Base-by-base conservation (phyloP, 1,140 invertebrate genomes). In the Pseudomyrmex cubaensis region DNA sequence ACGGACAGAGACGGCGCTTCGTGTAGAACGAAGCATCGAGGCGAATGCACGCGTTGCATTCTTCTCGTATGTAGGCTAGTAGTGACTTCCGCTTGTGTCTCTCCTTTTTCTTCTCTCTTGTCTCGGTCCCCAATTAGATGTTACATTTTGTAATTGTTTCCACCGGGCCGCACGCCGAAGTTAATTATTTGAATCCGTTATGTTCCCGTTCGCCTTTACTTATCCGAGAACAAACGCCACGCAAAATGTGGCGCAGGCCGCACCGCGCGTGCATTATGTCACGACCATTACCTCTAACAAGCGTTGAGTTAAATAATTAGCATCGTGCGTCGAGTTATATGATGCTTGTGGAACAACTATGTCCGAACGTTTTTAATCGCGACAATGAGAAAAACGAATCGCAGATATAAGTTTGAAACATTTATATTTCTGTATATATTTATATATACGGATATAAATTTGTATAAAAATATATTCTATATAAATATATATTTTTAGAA, bases 121-220 rank as follows among this genome's bases (percentile, higher is more conserved):
- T 57, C 15, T 48, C 10, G 1, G 54, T 22, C 67, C 72, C 67
- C 77, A 90, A 87, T 89, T 90, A 90, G 56, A 76, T 57, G 75
- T 73, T 63, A 77, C 72, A 86, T 87, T 90, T 87, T 85, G 87
- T 90, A 89, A 90, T 90, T 87, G 82, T 89, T 90, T 90, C 76
- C 82, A 84, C n/a, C 78, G 77, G 61, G 35, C 84, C 62, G 52
- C 73, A 75, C 50, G 59, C 54, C 50, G 46, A 76, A 85, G 84
- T 90, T 90, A 90, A 90, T 90, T 90, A 90, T 86, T 85, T 76
- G 72, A 67, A 85, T 74, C 90, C 90, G 90, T 90, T 90, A 90
- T 82, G 87, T 90, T 89, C 87, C 73, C 90, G 85, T 85, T 86
- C 63, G 63, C 78, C 64, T 75, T 46, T 35, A 46, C 75, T 82